Percentiles rank a stretch among this genome's conserved stretches.
These are phyloP conservation scores for Lagenorhynchus albirostris DNA, from an alignment of 2,113 vertebrate genomes.

Conservation along the genomic window DNA sequence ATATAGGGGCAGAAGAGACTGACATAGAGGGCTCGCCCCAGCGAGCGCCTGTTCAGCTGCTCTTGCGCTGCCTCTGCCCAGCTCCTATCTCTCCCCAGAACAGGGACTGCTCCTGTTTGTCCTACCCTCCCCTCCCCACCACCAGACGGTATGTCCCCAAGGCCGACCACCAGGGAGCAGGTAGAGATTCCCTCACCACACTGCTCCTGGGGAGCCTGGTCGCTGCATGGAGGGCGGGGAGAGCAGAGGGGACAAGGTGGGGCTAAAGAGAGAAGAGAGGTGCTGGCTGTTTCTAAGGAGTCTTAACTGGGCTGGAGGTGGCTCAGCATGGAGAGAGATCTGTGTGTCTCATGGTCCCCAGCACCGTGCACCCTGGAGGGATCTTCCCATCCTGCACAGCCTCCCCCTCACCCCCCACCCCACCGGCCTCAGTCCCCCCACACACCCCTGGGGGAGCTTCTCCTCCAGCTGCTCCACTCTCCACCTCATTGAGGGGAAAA, in stretches of 20 bases:
- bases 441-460: no score
- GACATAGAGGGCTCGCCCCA: not conserved
- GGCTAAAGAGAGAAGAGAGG: not conserved
- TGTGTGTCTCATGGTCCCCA: not conserved
- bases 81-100: not conserved
- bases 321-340: not conserved
- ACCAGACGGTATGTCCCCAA: not conserved
- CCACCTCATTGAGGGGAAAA: not conserved
- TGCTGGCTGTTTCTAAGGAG: not conserved
- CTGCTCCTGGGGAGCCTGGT: not conserved
- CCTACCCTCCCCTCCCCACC: not conserved
- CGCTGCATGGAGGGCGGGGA: fast-evolving
- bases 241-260: not conserved
- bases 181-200: not conserved
- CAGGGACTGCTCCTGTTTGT: fast-evolving
- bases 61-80: not conserved
- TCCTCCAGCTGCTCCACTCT: not conserved
- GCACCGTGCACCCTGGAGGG: not conserved
- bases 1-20: not conserved
- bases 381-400: not conserved
- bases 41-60: fast-evolving
- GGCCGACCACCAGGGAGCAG: not conserved
- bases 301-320: not conserved
- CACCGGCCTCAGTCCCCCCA: not conserved
- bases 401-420: no score